Percentiles rank a stretch among this genome's conserved stretches.
Evolutionary conservation across 1,140 invertebrate genomes (phyloP).

Genomic region (Formica selysi): DNA sequence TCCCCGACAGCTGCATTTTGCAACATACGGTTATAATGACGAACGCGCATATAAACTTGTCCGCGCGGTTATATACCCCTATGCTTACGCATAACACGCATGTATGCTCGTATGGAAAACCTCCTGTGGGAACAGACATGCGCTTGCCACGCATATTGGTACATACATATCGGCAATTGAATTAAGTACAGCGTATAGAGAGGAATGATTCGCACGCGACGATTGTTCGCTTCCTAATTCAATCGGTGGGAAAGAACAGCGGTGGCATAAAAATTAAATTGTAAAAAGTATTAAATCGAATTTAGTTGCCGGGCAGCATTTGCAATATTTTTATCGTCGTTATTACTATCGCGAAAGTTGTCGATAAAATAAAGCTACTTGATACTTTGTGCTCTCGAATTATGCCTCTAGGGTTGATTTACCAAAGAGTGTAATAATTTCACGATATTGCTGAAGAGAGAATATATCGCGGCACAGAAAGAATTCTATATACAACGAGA

Average conservation of each 20-base stretch:
- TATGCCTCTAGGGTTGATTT: slow-evolving; percentile 51
- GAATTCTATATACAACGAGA: neutral
- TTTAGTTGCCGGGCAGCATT: slow-evolving; percentile 32
- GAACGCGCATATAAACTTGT: slow-evolving; percentile 19
- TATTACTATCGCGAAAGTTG: slow-evolving; percentile 43
- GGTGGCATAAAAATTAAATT: slow-evolving; percentile 49
- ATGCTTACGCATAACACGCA: slow-evolving; percentile 59
- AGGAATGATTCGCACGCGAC: slow-evolving; percentile 50
- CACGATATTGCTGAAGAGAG: slow-evolving; percentile 33
- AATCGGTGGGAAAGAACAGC: slow-evolving; percentile 50
- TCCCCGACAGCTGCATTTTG: slow-evolving; percentile 49
- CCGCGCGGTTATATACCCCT: slow-evolving; percentile 16
- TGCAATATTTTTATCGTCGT: slow-evolving; percentile 49
- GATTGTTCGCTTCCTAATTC: slow-evolving; percentile 57
- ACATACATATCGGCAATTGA: slow-evolving; percentile 65
- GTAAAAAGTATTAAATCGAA: slow-evolving; percentile 56
- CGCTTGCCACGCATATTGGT: slow-evolving; percentile 42
- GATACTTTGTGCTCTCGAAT: slow-evolving; percentile 44
- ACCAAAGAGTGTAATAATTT: slow-evolving; percentile 49
- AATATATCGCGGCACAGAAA: slow-evolving; percentile 30
- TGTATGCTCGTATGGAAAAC: slow-evolving; percentile 37
- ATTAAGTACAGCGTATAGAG: slow-evolving; percentile 56
- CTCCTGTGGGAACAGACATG: slow-evolving; percentile 67
- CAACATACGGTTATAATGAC: slow-evolving; percentile 62
- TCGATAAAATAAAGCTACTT: slow-evolving; percentile 55